Evolutionary conservation across 2,888 invertebrate species (phyloP), one percentile per base, ranked within the genome.

Genomic region (Myopa tessellatipennis): DNA sequence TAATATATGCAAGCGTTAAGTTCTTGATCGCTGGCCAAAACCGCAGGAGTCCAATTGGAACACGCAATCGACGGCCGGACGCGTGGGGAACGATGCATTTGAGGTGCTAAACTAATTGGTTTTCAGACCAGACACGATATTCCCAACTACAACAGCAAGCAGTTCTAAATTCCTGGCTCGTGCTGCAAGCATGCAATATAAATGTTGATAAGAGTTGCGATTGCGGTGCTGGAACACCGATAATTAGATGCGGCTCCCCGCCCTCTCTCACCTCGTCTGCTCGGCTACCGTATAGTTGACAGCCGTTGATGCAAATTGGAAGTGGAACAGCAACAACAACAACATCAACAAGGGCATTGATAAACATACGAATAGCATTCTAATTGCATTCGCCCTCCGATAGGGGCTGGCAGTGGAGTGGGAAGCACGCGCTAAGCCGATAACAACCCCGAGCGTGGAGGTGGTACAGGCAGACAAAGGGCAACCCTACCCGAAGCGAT

Each of bases 251-350:
- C 38, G 1, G 3, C 36, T 14, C 38, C 3, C 34, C 16, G 36
- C 34, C 38, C 36, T 36, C n/a, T 4, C 65, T 38, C 67, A 4
- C 58, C 67, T 55, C 14, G 18, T 50, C 18, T 50, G 7, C 26
- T 38, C 8, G 16, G 8, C 16, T 38, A 40, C 34, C 50, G 68
- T 45, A 34, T 50, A 14, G 61, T n/a, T 72, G 73, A 55, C 36
- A 55, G 67, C 18, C 4, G 36, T 65, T n/a, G 26, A 75, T 75
- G 75, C 60, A 75, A 75, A 75, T 75, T 69, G 75, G 60, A 36
- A 60, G 38, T 36, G 60, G 34, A 36, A 38, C 4, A 26, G 61
- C 18, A n/a, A 18, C 26, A 63, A 8, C 52, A 36, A 38, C 4
- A 26, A 34, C 18, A n/a, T 2, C 26, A 63, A 8, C 52, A 36